Evolutionary conservation across 2,113 vertebrate species (phyloP).

Genomic region (Proteles cristata): DNA sequence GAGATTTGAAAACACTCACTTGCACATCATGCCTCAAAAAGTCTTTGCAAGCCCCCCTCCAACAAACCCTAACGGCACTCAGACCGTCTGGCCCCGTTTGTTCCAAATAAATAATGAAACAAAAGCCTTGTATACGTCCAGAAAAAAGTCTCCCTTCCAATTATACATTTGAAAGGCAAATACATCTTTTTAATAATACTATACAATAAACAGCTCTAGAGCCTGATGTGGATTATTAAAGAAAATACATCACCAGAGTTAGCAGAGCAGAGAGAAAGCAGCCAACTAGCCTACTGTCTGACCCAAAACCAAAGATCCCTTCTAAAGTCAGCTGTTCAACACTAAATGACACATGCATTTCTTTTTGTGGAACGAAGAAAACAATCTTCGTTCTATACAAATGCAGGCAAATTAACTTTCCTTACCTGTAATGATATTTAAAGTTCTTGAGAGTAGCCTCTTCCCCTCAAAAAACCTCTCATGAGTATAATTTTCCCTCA

Average conservation of each 20-base stretch:
- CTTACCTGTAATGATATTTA: not conserved
- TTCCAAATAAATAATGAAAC: constrained; percentile 62
- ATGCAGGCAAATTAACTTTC: constrained; percentile 1
- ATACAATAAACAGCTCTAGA: constrained; percentile 10
- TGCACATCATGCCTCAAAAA: constrained; percentile 74
- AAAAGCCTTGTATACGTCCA: constrained; percentile 57
- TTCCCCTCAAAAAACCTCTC: not conserved
- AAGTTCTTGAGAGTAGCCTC: not conserved
- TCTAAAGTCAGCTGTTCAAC: constrained; percentile 26
- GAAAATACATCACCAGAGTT: not conserved
- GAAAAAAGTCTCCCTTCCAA: constrained; percentile 66
- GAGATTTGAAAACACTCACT: constrained; percentile 76
- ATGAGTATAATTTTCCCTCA: constrained; percentile 9
- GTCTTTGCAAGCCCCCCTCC: constrained; percentile 62
- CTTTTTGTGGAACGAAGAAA: constrained; percentile 24
- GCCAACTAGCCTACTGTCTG: not conserved
- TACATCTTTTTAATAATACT: constrained; percentile 14
- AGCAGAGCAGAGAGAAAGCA: not conserved
- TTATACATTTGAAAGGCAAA: constrained; percentile 67
- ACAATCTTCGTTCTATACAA: constrained; percentile 24
- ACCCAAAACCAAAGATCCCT: not conserved
- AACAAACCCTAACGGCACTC: constrained; percentile 42
- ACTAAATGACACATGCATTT: not conserved
- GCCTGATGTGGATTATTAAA: not conserved
- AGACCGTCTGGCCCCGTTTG: constrained; percentile 66